These are phyloP conservation scores for Actenoides lindsayi DNA, from an alignment of 2,113 vertebrate genomes.

Conservation along the genomic window DNA sequence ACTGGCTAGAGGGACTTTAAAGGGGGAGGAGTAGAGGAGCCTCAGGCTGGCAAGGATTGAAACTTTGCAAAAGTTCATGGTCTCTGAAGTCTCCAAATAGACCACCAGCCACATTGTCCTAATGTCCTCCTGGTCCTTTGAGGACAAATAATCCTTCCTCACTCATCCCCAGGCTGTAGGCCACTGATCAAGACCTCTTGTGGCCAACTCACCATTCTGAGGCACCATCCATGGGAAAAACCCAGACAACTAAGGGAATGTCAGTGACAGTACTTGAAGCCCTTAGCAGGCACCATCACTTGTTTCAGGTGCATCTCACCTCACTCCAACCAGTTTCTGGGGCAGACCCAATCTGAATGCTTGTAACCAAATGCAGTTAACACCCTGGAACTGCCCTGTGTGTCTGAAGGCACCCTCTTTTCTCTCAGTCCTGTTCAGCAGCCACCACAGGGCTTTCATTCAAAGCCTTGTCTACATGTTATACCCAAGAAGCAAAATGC, in stretches of 20 bases:
- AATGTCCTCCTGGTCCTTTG: neutral
- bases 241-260: rapidly evolving
- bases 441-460: neutral
- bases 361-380: neutral
- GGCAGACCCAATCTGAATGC: neutral
- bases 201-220: neutral
- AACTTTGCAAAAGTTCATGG: neutral
- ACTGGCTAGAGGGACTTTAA: neutral
- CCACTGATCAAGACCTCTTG: neutral
- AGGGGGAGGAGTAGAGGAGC: neutral
- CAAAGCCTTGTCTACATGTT: rapidly evolving
- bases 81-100: neutral
- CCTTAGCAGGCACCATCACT: neutral
- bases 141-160: neutral
- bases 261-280: neutral
- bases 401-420: neutral
- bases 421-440: neutral
- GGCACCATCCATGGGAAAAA: neutral
- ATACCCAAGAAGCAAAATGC: neutral
- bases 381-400: neutral
- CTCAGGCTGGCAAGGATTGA: neutral
- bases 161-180: neutral
- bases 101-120: neutral
- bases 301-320: neutral
- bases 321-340: neutral